Percentiles rank a stretch among this genome's conserved stretches.
These are phyloP conservation scores for Lithosia quadra DNA, from an alignment of 2,888 invertebrate species.

Conservation along the genomic window DNA sequence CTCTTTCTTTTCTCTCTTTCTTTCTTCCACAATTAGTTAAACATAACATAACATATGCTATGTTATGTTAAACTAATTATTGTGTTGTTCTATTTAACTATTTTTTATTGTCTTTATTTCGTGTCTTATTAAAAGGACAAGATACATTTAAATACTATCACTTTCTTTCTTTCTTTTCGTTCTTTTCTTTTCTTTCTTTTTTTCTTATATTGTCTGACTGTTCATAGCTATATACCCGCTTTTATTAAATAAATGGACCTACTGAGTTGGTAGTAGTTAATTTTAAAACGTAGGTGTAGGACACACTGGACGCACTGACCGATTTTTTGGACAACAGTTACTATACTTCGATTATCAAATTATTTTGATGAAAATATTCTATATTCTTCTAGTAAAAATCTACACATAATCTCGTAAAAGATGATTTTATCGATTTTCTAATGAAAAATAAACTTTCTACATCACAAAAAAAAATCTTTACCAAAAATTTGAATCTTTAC, in stretches of 20 bases:
- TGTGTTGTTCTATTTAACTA: not conserved
- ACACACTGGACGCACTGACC: not conserved
- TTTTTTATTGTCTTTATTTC: not conserved
- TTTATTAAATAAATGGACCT: not conserved
- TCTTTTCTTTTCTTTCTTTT: not conserved
- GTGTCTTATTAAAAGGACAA: no score
- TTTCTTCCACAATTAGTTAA: no score
- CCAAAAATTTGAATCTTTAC: constrained; percentile 32
- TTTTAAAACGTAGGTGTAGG: not conserved
- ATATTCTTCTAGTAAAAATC: constrained; percentile 72
- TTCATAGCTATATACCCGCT: not conserved
- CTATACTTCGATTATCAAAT: constrained; percentile 38
- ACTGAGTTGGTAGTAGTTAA: not conserved
- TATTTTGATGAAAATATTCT: constrained; percentile 54
- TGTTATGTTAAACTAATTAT: not conserved
- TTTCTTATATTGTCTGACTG: not conserved
- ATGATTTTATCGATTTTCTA: constrained; percentile 53
- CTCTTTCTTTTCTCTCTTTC: no score
- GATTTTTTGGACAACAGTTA: constrained; percentile 22
- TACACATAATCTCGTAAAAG: constrained; percentile 66
- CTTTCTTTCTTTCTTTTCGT: no score
- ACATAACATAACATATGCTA: no score
- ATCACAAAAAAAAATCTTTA: constrained; percentile 36
- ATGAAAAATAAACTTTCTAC: constrained; percentile 42
- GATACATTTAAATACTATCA: no score